Conservation (phyloP, 1,140 invertebrate genomes). For the Drosophila takahashii region DNA sequence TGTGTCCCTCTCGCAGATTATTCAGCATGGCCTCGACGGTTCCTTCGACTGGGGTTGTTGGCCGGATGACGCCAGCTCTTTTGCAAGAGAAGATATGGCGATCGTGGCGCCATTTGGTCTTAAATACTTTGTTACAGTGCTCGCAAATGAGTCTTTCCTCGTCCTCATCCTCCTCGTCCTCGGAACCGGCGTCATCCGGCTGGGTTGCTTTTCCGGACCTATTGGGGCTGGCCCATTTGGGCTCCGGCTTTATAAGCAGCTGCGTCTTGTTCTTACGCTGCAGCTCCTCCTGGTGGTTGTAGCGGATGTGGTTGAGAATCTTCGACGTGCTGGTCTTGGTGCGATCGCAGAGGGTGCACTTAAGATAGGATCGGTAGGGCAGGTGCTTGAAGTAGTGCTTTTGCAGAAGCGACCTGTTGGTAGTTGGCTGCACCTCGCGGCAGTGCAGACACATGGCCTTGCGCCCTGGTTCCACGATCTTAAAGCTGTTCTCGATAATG, state of each 20-base stretch:
- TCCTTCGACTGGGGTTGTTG: background rate
- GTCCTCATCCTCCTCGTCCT: conserved; percentile 1
- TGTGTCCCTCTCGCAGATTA: conserved; percentile 50
- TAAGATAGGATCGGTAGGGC: conserved; percentile 72
- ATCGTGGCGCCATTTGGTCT: conserved; percentile 40
- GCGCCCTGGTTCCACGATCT: conserved; percentile 49
- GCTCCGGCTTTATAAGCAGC: conserved; percentile 59
- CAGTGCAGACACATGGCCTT: conserved; percentile 66
- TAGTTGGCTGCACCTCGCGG: conserved; percentile 53
- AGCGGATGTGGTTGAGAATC: conserved; percentile 71
- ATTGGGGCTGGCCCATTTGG: conserved; percentile 41
- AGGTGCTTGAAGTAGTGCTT: conserved; percentile 79
- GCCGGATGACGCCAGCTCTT: background rate
- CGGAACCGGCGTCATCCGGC: background rate
- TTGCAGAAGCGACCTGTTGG: conserved; percentile 54
- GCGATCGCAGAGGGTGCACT: conserved; percentile 68
- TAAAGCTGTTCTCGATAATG: conserved; percentile 72
- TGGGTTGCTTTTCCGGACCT: background rate
- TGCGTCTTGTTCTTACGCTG: conserved; percentile 68
- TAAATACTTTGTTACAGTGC: conserved; percentile 47
- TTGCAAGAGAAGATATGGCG: conserved; percentile 39
- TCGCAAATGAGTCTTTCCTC: conserved; percentile 30
- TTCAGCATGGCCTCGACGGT: conserved; percentile 34
- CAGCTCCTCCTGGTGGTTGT: conserved; percentile 67
- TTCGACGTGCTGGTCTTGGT: conserved; percentile 78